Evolutionary conservation across 2,888 invertebrate genomes (phyloP).

Genomic region (Ethmia dodecea): DNA sequence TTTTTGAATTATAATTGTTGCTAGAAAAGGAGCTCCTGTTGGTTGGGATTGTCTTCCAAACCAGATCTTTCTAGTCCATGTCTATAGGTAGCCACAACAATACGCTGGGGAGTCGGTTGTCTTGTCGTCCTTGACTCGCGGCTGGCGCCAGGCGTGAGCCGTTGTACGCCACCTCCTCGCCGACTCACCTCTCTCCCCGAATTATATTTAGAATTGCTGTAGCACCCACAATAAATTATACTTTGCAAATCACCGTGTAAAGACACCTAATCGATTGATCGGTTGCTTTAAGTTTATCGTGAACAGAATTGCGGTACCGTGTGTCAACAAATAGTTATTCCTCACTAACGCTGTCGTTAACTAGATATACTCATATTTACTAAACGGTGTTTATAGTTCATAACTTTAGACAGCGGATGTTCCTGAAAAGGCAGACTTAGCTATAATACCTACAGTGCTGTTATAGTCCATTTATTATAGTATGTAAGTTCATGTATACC

Average conservation of each 20-base stretch:
- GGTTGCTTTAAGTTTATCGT: neutral
- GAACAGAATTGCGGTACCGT: neutral
- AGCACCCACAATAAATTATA: conserved; percentile 36
- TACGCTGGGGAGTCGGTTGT: conserved; percentile 28
- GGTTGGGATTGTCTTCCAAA: no score
- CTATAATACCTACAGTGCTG: no score
- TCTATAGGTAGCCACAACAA: no score
- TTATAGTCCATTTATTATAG: no score
- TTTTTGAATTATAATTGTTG: no score
- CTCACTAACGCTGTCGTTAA: conserved; percentile 1
- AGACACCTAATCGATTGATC: conserved; percentile 26
- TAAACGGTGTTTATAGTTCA: no score
- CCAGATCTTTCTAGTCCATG: no score
- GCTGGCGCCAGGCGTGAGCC: conserved; percentile 42
- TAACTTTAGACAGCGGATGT: no score
- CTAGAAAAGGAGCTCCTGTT: no score
- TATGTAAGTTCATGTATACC: no score
- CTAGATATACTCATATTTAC: conserved; percentile 1
- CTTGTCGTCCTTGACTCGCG: conserved; percentile 54
- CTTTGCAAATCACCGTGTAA: conserved; percentile 38
- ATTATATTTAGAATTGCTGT: conserved; percentile 38
- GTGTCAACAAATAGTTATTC: conserved; percentile 6
- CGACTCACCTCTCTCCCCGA: conserved; percentile 21
- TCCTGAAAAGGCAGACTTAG: no score
- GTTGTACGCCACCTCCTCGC: conserved; percentile 9